Evolutionary conservation across 2,888 invertebrate genomes (phyloP).

Genomic region (Tuta absoluta): DNA sequence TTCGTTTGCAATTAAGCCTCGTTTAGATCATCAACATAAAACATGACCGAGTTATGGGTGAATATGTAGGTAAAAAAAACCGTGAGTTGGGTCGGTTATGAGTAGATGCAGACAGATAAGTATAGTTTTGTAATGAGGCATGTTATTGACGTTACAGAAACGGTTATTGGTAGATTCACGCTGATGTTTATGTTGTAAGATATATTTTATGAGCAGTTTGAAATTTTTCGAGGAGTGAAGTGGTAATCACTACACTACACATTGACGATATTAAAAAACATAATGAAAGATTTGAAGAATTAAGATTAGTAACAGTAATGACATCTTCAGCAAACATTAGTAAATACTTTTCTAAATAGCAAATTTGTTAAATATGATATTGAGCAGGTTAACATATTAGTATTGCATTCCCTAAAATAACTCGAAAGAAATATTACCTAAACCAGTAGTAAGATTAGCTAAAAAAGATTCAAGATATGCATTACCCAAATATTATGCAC

Average conservation of each 20-base stretch:
- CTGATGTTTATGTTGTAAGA: neutral
- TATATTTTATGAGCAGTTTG: neutral
- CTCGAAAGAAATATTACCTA: neutral
- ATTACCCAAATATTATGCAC: constrained; percentile 14
- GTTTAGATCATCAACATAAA: constrained; percentile 28
- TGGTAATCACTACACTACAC: too few species aligned
- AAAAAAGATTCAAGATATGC: constrained; percentile 17
- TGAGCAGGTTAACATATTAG: too few species aligned
- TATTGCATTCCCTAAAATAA: neutral
- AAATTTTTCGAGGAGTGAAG: too few species aligned
- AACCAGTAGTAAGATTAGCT: constrained; percentile 10
- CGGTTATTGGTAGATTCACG: neutral
- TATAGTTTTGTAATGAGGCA: constrained; percentile 14
- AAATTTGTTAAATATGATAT: too few species aligned
- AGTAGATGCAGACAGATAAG: constrained; percentile 15
- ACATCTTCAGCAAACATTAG: too few species aligned
- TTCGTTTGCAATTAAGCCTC: constrained; percentile 27
- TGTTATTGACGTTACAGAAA: constrained; percentile 4
- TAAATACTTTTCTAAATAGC: too few species aligned
- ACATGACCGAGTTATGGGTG: constrained; percentile 26
- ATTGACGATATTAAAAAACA: too few species aligned
- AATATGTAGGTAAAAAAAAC: constrained; percentile 27
- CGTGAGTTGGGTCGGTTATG: constrained; percentile 18
- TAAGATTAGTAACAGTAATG: too few species aligned
- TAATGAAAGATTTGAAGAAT: too few species aligned